Evolutionary conservation across 2,797 vertebrate genomes (phyloP).

Genomic region (Lates japonicus): DNA sequence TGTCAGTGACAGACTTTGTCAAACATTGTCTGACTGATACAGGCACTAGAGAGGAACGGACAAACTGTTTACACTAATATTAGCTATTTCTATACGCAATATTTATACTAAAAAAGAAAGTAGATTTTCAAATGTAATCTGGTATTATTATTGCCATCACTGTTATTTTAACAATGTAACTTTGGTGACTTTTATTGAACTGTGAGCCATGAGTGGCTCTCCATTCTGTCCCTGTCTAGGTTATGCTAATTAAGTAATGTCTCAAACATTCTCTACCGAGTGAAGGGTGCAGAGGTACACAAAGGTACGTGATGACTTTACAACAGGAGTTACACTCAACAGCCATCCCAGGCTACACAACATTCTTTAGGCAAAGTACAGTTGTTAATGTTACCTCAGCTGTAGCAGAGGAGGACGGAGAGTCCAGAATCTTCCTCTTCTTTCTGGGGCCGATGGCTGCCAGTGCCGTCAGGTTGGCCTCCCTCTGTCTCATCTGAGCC

Average conservation of each 20-base stretch:
- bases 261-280: not conserved
- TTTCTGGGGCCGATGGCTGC: conserved; percentile 97
- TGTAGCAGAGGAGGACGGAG: conserved; percentile 89
- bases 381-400: conserved; percentile 88
- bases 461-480: conserved; percentile 96
- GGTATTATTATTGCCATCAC: not conserved
- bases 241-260: not conserved
- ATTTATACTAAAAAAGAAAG: not conserved
- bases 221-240: not conserved
- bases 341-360: not conserved
- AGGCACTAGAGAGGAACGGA: not conserved
- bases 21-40: conserved; percentile 2
- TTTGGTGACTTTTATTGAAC: not conserved
- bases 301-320: not conserved
- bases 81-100: not conserved
- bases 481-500: conserved; percentile 96
- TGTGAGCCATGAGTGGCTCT: not conserved
- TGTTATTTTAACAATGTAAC: not conserved
- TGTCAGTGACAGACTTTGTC: conserved; percentile 13
- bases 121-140: not conserved
- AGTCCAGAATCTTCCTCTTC: conserved; percentile 92
- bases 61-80: not conserved
- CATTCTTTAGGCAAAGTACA: not conserved
- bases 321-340: not conserved
- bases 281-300: not conserved